These are phyloP conservation scores for Helicoverpa armigera DNA, from an alignment of 1,140 invertebrate genomes.

Conservation along the genomic window DNA sequence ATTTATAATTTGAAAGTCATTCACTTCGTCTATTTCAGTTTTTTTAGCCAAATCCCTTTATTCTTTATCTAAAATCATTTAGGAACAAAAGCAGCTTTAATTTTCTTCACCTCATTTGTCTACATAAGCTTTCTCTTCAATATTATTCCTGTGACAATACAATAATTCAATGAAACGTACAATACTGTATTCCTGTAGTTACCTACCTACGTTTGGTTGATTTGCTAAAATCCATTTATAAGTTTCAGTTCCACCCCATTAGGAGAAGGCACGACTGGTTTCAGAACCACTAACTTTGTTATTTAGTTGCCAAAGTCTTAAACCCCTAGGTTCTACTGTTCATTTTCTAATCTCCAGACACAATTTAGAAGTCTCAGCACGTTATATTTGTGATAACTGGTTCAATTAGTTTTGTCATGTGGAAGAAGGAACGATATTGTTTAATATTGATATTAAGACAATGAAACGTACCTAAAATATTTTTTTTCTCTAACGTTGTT, in stretches of 20 bases:
- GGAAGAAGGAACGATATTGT: neutral
- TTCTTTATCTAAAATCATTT: too few relatives aligned
- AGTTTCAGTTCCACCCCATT: conserved; percentile 9
- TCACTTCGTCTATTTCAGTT: too few relatives aligned
- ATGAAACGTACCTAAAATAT: too few relatives aligned
- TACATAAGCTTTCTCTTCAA: too few relatives aligned
- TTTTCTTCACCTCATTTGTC: too few relatives aligned
- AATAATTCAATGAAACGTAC: too few relatives aligned
- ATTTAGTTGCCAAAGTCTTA: conserved; percentile 34
- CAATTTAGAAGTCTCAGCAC: conserved; percentile 15
- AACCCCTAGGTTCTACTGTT: conserved; percentile 12
- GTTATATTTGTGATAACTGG: conserved; percentile 12
- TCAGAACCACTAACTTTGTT: conserved; percentile 13
- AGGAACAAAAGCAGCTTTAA: too few relatives aligned
- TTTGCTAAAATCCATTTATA: conserved; percentile 8
- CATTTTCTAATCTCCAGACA: conserved; percentile 13
- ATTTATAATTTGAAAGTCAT: too few relatives aligned
- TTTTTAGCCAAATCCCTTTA: too few relatives aligned
- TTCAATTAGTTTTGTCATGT: neutral
- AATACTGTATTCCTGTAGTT: neutral
- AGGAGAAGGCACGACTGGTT: conserved; percentile 3
- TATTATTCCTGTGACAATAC: too few relatives aligned
- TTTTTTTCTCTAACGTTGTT: too few relatives aligned
- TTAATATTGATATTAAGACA: too few relatives aligned
- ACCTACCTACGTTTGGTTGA: neutral